Base-by-base conservation (phyloP, 2,888 invertebrate genomes). In the Brachynemurus nebulosus region DNA sequence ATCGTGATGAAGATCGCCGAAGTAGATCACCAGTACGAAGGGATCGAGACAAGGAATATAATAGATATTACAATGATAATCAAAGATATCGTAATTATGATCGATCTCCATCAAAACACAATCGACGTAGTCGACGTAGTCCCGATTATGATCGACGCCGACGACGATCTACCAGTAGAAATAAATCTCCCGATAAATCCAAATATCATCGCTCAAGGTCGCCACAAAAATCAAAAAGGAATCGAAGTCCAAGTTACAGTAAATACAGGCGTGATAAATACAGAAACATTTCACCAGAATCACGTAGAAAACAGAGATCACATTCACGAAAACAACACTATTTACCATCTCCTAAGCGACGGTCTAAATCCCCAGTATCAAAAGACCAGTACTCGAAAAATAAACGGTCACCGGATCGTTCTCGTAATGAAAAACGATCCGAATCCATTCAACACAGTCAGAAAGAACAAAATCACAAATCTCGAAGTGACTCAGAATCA, bases 281-380 rank as follows among this genome's bases (percentile, higher is more conserved):
- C 12, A 36, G 42, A 33, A 30, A 47, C 8, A 34, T 34, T 9
- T 18, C 6, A 41, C 53, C 7, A 57, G 51, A 48, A 57, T 60
- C 27, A 59, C 25, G 48, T 47, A 21, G 47, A 42, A 40, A 23
- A 40, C 36, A 45, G 39, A 30, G 42, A 36, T 35, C 45, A 17
- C 43, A 47, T 40, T 30, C 41, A 44, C 48, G 45, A 39, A 50
- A 54, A 47, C 57, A 57, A 17, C 58, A 53, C 48, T 58, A 59
- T 21, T 65, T 62, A 45, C 54, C 58, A 1, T 62, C 65, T 4
- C 53, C 55, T 17, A 60, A 48, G 35, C 42, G 25, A 47, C 56
- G 33, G 40, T 35, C 30, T 20, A 33, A 46, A 43, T 12, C 42
- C 34, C 11, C 33, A 8, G 35, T 41, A 37, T 35, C 40, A 14